Evolutionary conservation across 2,797 vertebrate genomes (phyloP), one percentile per base, ranked within the genome.

Genomic region (Acomys russatus): DNA sequence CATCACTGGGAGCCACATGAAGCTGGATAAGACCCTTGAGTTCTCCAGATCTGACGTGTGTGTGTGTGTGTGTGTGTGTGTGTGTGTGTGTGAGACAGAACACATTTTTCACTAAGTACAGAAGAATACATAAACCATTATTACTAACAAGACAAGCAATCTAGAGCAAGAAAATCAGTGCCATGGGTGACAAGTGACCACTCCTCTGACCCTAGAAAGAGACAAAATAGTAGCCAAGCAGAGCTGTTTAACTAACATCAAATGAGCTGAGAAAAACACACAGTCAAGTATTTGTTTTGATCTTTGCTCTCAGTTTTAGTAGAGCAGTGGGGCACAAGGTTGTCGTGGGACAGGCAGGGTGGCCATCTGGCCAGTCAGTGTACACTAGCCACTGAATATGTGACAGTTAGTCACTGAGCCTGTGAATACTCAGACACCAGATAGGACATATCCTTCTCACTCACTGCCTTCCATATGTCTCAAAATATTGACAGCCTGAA

Each of bases 401-500:
- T 38, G 90, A 86, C 63, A 49, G 90, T 76, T 54, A 92, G 64
- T 85, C 56, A 90, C 18, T 0, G 18, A 88, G 38, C 33, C 77
- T 70, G 44, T 38, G 76, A 82, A 77, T 51, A 64, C 87, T 90
- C 64, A 77, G 33, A 61, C 20, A 71, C 93, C 96, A 91, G 83
- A 92, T 84, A 76, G 61, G 87, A 80, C 44, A 18, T 70, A 74
- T 85, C 83, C 92, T 94, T 66, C 92, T 85, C 87, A 49, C 17
- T 35, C 14, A 0, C 71, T 97, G 96, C 97, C 97, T 97, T 96
- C 97, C 97, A 97, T 96, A 94, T 98, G 96, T 96, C 97, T 97
- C 95, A 88, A 94, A 97, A 97, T 97, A 97, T 97, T 96, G 97
- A 96, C 97, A 94, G 87, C 89, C 91, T 73, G 82, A 92, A 94